Evolutionary conservation across 2,888 invertebrate genomes (phyloP).

Genomic region (Cylindroiulus punctatus): DNA sequence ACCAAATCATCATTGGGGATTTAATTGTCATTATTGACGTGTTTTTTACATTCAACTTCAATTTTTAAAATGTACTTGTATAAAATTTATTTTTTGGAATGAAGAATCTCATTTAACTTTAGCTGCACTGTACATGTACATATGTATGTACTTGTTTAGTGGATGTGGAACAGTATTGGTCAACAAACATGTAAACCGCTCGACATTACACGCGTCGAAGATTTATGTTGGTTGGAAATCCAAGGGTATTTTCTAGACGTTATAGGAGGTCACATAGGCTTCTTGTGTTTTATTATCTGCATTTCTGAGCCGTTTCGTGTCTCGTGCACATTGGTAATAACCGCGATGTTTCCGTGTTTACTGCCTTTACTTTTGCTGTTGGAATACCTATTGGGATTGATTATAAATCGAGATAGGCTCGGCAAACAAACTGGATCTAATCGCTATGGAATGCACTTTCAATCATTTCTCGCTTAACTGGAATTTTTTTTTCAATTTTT

Average conservation of each 20-base stretch:
- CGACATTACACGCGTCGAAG: too few species aligned
- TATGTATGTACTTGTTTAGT: too few species aligned
- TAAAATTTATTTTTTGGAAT: too few species aligned
- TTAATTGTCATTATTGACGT: too few species aligned
- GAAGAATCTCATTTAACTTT: too few species aligned
- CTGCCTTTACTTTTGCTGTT: neutral
- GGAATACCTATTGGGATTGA: constrained; percentile 39
- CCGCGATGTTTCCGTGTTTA: neutral
- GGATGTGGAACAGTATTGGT: too few species aligned
- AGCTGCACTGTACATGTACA: too few species aligned
- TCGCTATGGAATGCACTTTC: constrained; percentile 14
- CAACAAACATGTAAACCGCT: too few species aligned
- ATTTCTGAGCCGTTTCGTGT: neutral
- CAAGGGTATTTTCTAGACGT: neutral
- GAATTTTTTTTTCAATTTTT: neutral
- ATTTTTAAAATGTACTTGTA: too few species aligned
- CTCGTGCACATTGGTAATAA: neutral
- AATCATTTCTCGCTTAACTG: constrained; percentile 39
- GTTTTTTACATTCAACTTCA: too few species aligned
- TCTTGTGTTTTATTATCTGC: neutral
- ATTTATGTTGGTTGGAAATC: too few species aligned
- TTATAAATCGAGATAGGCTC: neutral
- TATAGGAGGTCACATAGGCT: neutral
- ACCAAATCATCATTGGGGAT: too few species aligned
- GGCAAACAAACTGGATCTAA: constrained; percentile 40